These are phyloP conservation scores for Corythornis cristatus DNA, from an alignment of 2,113 vertebrate species.

Conservation along the genomic window DNA sequence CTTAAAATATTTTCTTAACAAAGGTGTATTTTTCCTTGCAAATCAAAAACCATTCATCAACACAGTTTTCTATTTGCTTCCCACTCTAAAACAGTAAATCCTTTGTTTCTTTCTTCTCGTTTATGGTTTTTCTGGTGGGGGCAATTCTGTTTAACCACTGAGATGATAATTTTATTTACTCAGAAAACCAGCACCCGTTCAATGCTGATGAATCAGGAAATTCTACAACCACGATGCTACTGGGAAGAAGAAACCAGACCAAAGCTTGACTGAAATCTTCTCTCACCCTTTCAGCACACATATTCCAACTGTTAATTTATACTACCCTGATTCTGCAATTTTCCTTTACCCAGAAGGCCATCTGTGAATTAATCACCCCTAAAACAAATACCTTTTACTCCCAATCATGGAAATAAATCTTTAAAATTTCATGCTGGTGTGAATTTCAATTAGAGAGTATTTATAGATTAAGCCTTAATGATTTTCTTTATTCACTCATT, in stretches of 20 bases:
- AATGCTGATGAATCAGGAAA: not conserved
- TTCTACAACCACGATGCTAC: not conserved
- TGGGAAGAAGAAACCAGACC: not conserved
- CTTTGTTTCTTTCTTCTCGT: not conserved
- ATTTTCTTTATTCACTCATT: constrained; percentile 34
- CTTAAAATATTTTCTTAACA: not conserved
- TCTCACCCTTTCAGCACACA: not conserved
- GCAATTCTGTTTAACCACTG: not conserved
- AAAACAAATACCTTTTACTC: constrained; percentile 53
- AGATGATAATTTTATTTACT: not conserved
- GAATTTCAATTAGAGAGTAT: constrained; percentile 40
- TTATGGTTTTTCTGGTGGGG: not conserved
- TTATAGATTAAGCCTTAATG: constrained; percentile 13
- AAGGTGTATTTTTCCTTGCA: not conserved
- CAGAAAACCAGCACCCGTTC: not conserved
- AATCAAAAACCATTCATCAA: not conserved
- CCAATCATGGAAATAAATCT: constrained; percentile 50
- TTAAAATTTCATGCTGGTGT: constrained; percentile 19
- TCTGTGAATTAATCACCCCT: constrained; percentile 10
- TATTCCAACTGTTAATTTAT: not conserved
- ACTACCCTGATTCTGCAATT: not conserved
- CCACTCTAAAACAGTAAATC: not conserved
- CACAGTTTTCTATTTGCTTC: not conserved
- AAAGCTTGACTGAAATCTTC: not conserved
- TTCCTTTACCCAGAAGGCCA: constrained; percentile 32